These are phyloP conservation scores for Aphidius ervi DNA, from an alignment of 1,140 invertebrate genomes.

Conservation along the genomic window DNA sequence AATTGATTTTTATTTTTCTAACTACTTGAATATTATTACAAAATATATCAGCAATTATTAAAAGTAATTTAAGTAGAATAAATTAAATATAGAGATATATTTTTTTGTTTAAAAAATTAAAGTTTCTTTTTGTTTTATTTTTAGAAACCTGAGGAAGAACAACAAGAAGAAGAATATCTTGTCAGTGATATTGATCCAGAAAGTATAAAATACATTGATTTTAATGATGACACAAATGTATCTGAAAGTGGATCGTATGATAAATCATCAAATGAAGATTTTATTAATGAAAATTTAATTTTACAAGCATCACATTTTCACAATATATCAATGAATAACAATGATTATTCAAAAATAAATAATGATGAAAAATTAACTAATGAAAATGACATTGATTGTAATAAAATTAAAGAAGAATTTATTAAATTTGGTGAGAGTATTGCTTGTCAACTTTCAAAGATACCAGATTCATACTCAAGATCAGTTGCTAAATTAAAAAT, in stretches of 20 bases:
- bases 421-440: constrained; percentile 38
- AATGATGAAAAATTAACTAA: neutral
- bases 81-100: too few relatives aligned
- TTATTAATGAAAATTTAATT: constrained; percentile 33
- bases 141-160: constrained; percentile 29
- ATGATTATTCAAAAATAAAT: constrained; percentile 14
- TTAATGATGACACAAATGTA: constrained; percentile 35
- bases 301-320: constrained; percentile 20
- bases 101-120: too few relatives aligned
- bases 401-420: constrained; percentile 34
- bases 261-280: constrained; percentile 34
- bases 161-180: constrained; percentile 35
- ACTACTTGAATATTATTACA: too few relatives aligned
- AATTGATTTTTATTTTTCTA: too few relatives aligned
- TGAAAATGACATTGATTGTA: constrained; percentile 11
- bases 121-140: too few relatives aligned
- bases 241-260: constrained; percentile 33
- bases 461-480: constrained; percentile 39
- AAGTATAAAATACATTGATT: constrained; percentile 33
- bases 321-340: constrained; percentile 19
- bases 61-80: too few relatives aligned
- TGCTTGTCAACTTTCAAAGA: constrained; percentile 34
- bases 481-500: constrained; percentile 38
- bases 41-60: too few relatives aligned
- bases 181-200: constrained; percentile 39